Percentiles rank a stretch among this genome's conserved stretches.
Evolutionary conservation across 37 sponge, comb jelly and placozoan species (phyloP).

Genomic region (Amphimedon queenslandica): DNA sequence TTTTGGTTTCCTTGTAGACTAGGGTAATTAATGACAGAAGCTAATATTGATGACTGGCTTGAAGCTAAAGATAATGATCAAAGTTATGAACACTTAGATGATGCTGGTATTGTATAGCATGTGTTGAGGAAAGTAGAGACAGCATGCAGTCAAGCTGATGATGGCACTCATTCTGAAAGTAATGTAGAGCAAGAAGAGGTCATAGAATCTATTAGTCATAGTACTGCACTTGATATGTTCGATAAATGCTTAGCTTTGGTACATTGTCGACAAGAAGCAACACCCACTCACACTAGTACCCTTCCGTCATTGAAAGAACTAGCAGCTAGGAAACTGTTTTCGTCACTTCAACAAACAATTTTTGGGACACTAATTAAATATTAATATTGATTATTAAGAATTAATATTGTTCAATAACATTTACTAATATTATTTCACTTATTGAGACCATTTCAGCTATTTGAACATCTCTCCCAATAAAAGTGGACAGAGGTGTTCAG

Average conservation of each 20-base stretch:
- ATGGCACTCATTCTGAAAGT: background rate
- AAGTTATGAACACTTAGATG: background rate
- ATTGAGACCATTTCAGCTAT: too few species aligned
- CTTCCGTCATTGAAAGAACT: background rate
- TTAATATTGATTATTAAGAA: constrained; percentile 1
- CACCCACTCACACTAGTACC: background rate
- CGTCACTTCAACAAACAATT: background rate
- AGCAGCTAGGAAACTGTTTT: background rate
- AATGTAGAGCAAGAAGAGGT: background rate
- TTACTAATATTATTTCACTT: too few species aligned
- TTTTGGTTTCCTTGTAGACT: too few species aligned
- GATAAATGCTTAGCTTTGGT: background rate
- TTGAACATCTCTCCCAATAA: too few species aligned
- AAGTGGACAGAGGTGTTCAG: too few species aligned
- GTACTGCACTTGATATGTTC: background rate
- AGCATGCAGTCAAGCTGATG: too few species aligned
- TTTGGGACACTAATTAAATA: background rate
- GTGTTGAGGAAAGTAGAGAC: background rate
- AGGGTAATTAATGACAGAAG: background rate
- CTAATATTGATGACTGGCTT: background rate
- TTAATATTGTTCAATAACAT: too few species aligned
- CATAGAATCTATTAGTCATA: background rate
- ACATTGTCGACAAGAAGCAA: background rate
- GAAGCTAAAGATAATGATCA: background rate
- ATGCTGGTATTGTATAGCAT: background rate